Percentiles rank a stretch among this genome's conserved stretches.
Evolutionary conservation across 2,113 vertebrate genomes (phyloP).

Genomic region (Ramphastos sulfuratus): DNA sequence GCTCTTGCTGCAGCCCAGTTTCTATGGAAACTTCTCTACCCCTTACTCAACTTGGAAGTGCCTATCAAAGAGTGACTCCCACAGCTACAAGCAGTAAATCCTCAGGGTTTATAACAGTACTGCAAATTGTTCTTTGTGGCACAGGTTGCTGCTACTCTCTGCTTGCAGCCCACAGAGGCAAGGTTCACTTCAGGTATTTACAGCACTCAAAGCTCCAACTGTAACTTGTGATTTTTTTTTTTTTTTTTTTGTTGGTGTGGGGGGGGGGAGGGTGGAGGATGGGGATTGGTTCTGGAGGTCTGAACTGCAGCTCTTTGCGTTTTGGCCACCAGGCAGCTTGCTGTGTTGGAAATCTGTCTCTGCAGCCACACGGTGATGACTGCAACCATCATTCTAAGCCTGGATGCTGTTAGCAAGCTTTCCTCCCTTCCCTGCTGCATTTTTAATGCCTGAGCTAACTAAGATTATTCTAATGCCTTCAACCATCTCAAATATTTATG

Average conservation of each 20-base stretch:
- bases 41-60: not conserved
- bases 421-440: conserved; percentile 43
- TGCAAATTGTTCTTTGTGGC: not conserved
- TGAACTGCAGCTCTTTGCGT: not conserved
- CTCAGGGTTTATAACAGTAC: not conserved
- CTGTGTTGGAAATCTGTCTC: not conserved
- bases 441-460: conserved; percentile 70
- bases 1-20: too few species aligned
- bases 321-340: not conserved
- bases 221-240: not conserved
- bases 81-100: not conserved
- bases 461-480: conserved; percentile 65
- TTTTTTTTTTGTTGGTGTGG: too few species aligned
- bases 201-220: not conserved
- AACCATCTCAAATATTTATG: conserved; percentile 72
- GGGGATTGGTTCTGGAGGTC: not conserved
- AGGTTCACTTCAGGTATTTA: not conserved
- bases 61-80: not conserved
- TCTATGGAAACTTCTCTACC: not conserved
- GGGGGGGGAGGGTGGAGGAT: too few species aligned
- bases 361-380: not conserved
- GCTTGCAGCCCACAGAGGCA: not conserved
- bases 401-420: conserved; percentile 30
- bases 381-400: not conserved
- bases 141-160: not conserved